phyloP scores from a whole-genome alignment of 1,140 invertebrate genomes.

The Pogonomyrmex californicus region DNA sequence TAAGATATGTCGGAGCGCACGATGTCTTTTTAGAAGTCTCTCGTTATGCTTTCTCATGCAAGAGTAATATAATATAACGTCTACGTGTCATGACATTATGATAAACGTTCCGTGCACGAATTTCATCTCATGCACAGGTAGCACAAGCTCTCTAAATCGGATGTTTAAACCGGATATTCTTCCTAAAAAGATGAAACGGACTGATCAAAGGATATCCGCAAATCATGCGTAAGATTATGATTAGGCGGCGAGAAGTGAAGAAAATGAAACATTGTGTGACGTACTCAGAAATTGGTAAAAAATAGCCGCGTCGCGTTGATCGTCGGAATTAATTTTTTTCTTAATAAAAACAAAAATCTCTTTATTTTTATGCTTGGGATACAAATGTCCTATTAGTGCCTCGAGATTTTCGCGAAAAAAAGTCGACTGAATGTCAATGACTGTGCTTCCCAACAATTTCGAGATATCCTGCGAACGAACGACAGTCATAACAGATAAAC shows the following conservation, averaged over 20 bases:
- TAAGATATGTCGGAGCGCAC: neutral
- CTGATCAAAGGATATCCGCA: slow-evolving; percentile 27
- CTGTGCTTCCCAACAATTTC: neutral
- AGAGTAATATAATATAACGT: slow-evolving; percentile 2
- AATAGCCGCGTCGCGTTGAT: neutral
- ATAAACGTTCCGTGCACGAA: neutral
- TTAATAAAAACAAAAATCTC: neutral
- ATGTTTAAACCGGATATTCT: neutral
- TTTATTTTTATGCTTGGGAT: neutral
- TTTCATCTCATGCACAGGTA: neutral
- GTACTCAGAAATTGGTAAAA: slow-evolving; percentile 2
- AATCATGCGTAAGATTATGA: slow-evolving; percentile 28
- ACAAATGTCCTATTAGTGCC: neutral
- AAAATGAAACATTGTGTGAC: slow-evolving; percentile 14
- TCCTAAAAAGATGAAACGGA: slow-evolving; percentile 6
- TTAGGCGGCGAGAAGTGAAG: neutral
- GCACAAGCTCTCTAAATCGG: neutral
- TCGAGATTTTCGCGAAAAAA: neutral
- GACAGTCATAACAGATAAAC: neutral
- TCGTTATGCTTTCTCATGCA: neutral
- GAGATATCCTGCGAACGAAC: neutral
- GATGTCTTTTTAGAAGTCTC: neutral
- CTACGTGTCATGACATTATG: slow-evolving; percentile 10
- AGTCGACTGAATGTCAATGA: neutral
- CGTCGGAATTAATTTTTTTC: neutral